A percentile compares a stretch with the other conserved stretches of the same genome.
Evolutionary conservation across 2,888 invertebrate genomes (phyloP).

Genomic region (Coremacera marginata): DNA sequence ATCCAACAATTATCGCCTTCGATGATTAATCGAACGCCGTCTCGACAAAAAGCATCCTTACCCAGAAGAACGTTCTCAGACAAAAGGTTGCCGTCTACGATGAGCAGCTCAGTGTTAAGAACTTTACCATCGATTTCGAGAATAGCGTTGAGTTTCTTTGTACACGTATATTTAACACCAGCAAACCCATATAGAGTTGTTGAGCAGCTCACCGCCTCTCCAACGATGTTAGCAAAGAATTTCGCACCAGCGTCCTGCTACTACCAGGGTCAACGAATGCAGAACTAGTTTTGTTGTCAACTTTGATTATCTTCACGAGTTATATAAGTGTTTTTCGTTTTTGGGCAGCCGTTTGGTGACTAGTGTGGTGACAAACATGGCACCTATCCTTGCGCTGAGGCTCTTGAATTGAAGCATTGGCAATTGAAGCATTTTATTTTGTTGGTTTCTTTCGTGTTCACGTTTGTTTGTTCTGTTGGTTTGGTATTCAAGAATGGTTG

Average conservation of each 20-base stretch:
- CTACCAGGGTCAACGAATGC: conserved; percentile 39
- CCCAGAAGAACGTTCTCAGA: too few relatives aligned
- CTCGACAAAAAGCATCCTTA: too few relatives aligned
- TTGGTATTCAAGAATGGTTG: too few relatives aligned
- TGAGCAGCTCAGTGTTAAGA: neutral
- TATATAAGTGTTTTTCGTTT: too few relatives aligned
- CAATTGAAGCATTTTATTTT: too few relatives aligned
- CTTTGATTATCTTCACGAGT: neutral
- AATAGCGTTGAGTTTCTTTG: conserved; percentile 31
- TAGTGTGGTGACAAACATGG: too few relatives aligned
- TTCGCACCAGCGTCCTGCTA: conserved; percentile 35
- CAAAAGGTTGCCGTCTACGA: neutral
- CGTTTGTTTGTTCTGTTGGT: too few relatives aligned
- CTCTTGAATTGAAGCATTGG: too few relatives aligned
- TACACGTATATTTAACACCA: conserved; percentile 35
- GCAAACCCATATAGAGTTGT: conserved; percentile 40
- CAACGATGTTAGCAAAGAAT: conserved; percentile 33
- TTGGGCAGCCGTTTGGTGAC: too few relatives aligned
- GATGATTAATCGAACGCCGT: too few relatives aligned
- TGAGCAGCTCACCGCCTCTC: neutral
- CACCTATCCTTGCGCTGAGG: too few relatives aligned
- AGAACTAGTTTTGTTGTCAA: neutral
- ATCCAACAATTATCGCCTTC: too few relatives aligned
- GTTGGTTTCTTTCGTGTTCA: neutral
- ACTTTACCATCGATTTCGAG: neutral